These are phyloP conservation scores for Tiaroga cobitis DNA, from an alignment of 2,797 vertebrate genomes.

Conservation along the genomic window DNA sequence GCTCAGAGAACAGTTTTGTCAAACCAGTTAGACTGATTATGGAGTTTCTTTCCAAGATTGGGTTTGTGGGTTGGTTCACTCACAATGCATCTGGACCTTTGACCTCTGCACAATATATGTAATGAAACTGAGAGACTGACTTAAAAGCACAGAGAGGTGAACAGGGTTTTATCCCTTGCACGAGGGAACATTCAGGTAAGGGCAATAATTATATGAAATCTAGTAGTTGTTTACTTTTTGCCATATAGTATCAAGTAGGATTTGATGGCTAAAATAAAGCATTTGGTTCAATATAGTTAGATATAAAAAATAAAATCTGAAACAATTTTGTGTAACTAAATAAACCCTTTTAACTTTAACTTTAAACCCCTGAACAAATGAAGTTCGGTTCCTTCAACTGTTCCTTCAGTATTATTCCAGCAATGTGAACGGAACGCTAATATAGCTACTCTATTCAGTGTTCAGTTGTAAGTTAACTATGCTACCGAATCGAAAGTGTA, in stretches of 20 bases:
- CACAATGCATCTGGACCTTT: constrained; percentile 41
- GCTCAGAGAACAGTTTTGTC: constrained; percentile 48
- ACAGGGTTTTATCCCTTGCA: constrained; percentile 25
- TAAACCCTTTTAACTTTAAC: too few species aligned
- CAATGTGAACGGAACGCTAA: not conserved
- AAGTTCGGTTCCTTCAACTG: not conserved
- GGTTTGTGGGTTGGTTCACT: constrained; percentile 51
- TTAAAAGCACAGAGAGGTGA: constrained; percentile 3
- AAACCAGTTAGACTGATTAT: constrained; percentile 58
- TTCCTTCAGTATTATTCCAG: not conserved
- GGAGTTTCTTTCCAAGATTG: constrained; percentile 54
- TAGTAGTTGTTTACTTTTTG: not conserved
- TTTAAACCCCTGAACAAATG: not conserved
- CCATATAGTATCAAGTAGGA: not conserved
- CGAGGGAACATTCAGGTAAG: not conserved
- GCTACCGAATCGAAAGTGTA: not conserved
- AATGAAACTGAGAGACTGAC: constrained; percentile 32
- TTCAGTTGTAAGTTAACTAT: not conserved
- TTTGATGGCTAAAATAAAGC: not conserved
- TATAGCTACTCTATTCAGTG: not conserved
- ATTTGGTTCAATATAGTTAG: not conserved
- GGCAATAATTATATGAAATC: not conserved
- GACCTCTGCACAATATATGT: constrained; percentile 45
- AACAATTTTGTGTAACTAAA: not conserved
- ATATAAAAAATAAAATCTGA: not conserved